Base-by-base conservation (phyloP, 2,888 invertebrate genomes). In the Unio pictorum region DNA sequence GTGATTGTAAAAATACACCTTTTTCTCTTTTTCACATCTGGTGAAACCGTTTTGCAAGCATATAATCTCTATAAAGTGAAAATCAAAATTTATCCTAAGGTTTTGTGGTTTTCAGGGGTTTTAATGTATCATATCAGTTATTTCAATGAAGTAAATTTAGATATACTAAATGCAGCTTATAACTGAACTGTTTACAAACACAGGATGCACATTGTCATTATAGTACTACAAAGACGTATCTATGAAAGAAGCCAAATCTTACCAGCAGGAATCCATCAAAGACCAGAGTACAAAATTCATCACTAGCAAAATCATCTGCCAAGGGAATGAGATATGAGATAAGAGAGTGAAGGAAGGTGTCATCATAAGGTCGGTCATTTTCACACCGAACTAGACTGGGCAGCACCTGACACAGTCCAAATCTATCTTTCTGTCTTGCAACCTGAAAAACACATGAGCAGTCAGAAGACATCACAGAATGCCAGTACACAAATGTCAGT, bases 221-320 rank as follows among this genome's bases (percentile, higher is more conserved):
- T 34, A 45, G 45, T 0, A 45, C 11, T 45, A 45, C 45, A 45
- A 8, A 45, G 45, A 17, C n/a, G 23, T 20, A 64, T n/a, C 23
- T n/a, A 64, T 3, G 23, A 55, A 64, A 34, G 8, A 7, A 45
- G 8, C 20, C 8, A 61, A 23, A 23, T 5, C 83, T 75, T 79
- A 89, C 96, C 90, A 97, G 94, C 86, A 98, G 95, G 90, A 98
- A 98, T 89, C 97, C 97, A 90, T 98, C 97, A 91, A 98, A 97
- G 61, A 98, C 93, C 1, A 96, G 95, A 4, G 96, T 96, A 90
- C 97, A 97, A 88, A 98, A 97, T 82, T 97, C 97, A 91, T 97
- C 96, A 0, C 95, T 95, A 79, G 95, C 93, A 87, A 98, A 98
- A 90, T 97, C 97, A 79, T 98, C 98, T 5, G 94, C 93, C 92